Conservation (phyloP, 2,113 vertebrate genomes). For the Semnopithecus entellus region DNA sequence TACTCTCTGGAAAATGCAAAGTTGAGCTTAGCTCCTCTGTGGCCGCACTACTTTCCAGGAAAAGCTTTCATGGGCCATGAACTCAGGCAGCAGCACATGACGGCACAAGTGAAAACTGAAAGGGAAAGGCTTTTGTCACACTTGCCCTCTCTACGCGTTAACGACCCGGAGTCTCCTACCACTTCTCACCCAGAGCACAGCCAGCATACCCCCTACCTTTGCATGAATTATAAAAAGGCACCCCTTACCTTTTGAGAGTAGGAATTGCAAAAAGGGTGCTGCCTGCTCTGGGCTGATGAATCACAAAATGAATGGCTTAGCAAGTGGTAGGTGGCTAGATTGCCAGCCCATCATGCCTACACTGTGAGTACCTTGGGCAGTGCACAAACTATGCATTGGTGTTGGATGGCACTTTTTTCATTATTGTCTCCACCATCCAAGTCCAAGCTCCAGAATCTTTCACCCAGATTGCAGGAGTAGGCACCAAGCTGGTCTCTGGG, state of each 20-base stretch:
- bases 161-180: neutral
- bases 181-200: neutral
- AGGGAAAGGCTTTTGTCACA: slow-evolving; percentile 4
- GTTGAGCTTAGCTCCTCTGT: slow-evolving; percentile 42
- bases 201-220: neutral
- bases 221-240: neutral
- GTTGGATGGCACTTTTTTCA: neutral
- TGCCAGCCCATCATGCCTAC: neutral
- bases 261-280: neutral
- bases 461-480: neutral
- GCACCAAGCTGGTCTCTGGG: neutral
- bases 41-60: slow-evolving; percentile 56
- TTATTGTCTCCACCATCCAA: neutral
- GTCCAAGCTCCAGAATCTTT: neutral
- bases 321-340: neutral
- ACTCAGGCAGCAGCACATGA: slow-evolving; percentile 39
- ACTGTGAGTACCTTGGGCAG: neutral
- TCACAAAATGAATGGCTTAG: neutral
- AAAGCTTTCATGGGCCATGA: slow-evolving; percentile 69
- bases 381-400: neutral
- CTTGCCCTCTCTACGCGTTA: neutral
- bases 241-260: neutral
- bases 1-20: slow-evolving; percentile 64
- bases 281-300: neutral
- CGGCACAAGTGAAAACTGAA: neutral